A percentile compares a stretch with the other conserved stretches of the same genome.
Conservation (phyloP, 2,113 vertebrate species). For the Podiceps cristatus region DNA sequence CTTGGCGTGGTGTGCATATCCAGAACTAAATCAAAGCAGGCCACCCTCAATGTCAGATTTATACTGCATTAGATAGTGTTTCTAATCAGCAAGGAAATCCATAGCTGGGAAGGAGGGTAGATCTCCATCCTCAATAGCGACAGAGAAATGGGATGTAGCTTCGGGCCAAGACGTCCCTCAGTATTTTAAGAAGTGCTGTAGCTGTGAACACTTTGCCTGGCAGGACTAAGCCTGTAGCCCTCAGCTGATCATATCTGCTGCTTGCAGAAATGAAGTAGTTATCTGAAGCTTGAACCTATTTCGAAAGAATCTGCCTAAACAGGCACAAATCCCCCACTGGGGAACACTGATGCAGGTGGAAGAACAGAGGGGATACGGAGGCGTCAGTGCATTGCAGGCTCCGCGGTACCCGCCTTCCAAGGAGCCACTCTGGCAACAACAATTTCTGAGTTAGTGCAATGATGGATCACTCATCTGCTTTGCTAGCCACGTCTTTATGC, state of each 20-base stretch:
- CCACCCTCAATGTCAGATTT: not conserved
- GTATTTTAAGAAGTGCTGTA: not conserved
- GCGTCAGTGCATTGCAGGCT: accelerated
- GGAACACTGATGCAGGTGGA: accelerated
- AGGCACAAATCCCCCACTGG: too few species aligned
- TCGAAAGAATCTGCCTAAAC: not conserved
- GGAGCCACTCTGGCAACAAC: not conserved
- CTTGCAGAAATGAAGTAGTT: not conserved
- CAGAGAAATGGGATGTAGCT: not conserved
- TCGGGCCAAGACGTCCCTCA: not conserved
- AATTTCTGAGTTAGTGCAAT: not conserved
- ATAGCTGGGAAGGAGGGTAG: not conserved
- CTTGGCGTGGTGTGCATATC: accelerated
- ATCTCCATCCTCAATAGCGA: not conserved
- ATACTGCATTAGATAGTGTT: not conserved
- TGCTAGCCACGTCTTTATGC: not conserved
- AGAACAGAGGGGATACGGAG: not conserved
- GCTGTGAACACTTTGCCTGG: not conserved
- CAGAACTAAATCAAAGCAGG: not conserved
- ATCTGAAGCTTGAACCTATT: not conserved
- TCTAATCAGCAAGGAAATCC: not conserved
- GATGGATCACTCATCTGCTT: not conserved
- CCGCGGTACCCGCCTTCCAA: not conserved
- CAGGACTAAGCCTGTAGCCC: not conserved
- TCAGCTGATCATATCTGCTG: not conserved